Evolutionary conservation across 1,140 invertebrate genomes (phyloP).

Genomic region (Psix sp.): DNA sequence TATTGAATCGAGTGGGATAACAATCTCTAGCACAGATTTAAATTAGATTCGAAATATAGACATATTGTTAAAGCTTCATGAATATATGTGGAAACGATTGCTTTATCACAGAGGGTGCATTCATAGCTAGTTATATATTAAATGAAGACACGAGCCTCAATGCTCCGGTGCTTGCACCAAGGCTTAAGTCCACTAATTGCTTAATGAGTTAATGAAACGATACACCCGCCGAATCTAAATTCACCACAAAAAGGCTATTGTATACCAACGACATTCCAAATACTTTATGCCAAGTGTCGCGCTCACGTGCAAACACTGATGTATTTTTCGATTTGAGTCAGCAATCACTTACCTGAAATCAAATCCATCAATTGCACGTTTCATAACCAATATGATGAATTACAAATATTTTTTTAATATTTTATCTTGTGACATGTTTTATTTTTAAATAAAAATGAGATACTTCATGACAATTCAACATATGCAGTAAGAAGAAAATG

Average conservation of each 20-base stretch:
- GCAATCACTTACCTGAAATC: slow-evolving; percentile 33
- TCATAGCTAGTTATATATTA: slow-evolving; percentile 60
- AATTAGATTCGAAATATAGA: slow-evolving; percentile 18
- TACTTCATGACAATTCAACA: too few species aligned
- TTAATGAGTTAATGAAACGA: slow-evolving; percentile 73
- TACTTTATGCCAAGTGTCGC: slow-evolving; percentile 33
- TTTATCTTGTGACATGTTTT: too few species aligned
- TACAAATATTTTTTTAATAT: too few species aligned
- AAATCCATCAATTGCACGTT: too few species aligned
- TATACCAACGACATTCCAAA: slow-evolving; percentile 60
- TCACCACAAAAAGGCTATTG: slow-evolving; percentile 67
- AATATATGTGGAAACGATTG: slow-evolving; percentile 25
- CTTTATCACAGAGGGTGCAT: slow-evolving; percentile 53
- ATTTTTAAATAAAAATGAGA: too few species aligned
- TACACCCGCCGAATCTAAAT: slow-evolving; percentile 69
- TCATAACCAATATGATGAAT: too few species aligned
- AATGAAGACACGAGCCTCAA: slow-evolving; percentile 60
- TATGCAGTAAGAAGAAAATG: too few species aligned
- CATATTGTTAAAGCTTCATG: slow-evolving; percentile 25
- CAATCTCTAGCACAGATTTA: background rate
- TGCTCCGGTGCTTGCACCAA: slow-evolving; percentile 39
- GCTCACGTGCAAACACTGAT: slow-evolving; percentile 14
- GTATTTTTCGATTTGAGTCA: slow-evolving; percentile 18
- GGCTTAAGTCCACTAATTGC: slow-evolving; percentile 65
- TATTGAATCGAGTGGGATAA: too few species aligned